Evolutionary conservation across 2,113 vertebrate species (phyloP), one percentile per base, ranked within the genome.

Genomic region (Poeciliopsis retropinna): DNA sequence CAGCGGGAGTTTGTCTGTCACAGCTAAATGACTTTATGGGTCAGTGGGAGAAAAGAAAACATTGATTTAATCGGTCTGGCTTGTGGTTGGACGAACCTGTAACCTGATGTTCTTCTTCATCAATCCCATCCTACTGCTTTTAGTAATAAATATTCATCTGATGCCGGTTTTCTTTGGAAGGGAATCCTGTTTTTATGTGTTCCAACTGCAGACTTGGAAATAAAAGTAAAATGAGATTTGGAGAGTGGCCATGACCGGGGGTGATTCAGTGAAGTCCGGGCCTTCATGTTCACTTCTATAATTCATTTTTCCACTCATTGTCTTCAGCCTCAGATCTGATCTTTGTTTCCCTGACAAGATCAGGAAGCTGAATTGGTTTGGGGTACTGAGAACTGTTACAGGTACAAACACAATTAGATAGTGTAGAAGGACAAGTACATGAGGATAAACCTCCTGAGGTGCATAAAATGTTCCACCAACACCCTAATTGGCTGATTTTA

Each of bases 151-250:
- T 32, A 10, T 64, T 64, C 9, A 0, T 22, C 25, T n/a, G 25
- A 57, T 31, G 62, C 63, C 39, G n/a, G 28, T 47, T 73, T 64
- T 60, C 70, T 74, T 67, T 74, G 66, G 17, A 19, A 70, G 65
- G 63, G 69, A 69, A 64, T 44, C 8, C 17, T 25, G 51, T n/a
- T 57, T n/a, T 57, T 13, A 10, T 72, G 25, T 61, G 77, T 63
- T 64, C 22, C 3, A 79, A 60, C 25, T 25, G n/a, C 25, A 25
- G 60, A 12, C 31, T 25, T 65, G 68, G 69, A 76, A 72, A 44
- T 12, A 37, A 25, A 54, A 57, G 17, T n/a, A 30, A 6, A 68
- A 12, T 31, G 32, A 64, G 60, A 27, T 25, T 44, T 57, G 60
- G 41, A 71, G 66, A 30, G 64, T 30, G 17, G 1, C 30, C 6